Percentiles rank a stretch among this genome's conserved stretches.
phyloP scores from a whole-genome alignment of 1,140 invertebrate species.

The Papilio helenus region DNA sequence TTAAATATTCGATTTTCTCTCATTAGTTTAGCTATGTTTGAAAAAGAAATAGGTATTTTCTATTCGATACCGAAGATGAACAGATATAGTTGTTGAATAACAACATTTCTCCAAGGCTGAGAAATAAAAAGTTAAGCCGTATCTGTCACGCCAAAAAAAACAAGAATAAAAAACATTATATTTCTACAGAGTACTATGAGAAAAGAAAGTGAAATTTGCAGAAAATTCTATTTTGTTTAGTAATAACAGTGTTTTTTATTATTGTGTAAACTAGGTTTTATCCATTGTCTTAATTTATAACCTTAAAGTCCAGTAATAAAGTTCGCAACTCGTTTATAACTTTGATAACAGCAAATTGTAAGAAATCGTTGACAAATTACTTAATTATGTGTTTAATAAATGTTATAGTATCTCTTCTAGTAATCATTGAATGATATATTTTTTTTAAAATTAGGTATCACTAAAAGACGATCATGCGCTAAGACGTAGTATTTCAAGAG shows the following conservation, averaged over 20 bases:
- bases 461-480: too few relatives aligned
- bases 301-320: neutral
- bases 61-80: too few relatives aligned
- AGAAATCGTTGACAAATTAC: neutral
- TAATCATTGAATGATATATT: too few relatives aligned
- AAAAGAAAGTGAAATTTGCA: slow-evolving; percentile 26
- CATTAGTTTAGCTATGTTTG: too few relatives aligned
- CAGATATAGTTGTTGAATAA: neutral
- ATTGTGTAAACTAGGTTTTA: slow-evolving; percentile 11
- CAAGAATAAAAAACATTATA: slow-evolving; percentile 36
- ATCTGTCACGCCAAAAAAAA: neutral
- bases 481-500: too few relatives aligned
- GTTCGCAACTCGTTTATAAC: neutral
- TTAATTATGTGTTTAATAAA: neutral
- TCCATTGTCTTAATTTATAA: neutral
- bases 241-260: neutral
- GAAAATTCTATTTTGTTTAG: neutral
- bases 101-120: neutral
- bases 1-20: neutral
- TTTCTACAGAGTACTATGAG: slow-evolving; percentile 26
- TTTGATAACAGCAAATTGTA: neutral
- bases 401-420: too few relatives aligned
- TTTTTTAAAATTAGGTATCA: too few relatives aligned
- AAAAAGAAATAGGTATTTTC: too few relatives aligned
- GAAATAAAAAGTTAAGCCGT: neutral